phyloP scores from a whole-genome alignment of 2,888 invertebrate genomes.

The Syrphus vitripennis region DNA sequence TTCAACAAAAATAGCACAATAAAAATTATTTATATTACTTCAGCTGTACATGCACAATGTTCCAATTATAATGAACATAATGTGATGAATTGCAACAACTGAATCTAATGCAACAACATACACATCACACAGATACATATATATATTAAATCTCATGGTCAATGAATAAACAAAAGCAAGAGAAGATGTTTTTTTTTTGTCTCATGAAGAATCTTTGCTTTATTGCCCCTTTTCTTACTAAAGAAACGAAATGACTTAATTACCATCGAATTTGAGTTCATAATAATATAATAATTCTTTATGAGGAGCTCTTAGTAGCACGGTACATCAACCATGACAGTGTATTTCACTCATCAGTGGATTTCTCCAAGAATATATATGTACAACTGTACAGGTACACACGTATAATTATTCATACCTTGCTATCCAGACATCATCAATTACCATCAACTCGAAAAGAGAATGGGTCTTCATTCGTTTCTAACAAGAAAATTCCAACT shows the following conservation, averaged over 20 bases:
- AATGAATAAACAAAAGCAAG: background rate
- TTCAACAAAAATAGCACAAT: background rate
- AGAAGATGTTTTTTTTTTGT: background rate
- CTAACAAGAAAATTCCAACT: background rate
- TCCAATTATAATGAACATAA: background rate
- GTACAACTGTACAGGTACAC: background rate
- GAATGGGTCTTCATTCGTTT: conserved; percentile 4
- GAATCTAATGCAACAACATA: background rate
- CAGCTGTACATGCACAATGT: background rate
- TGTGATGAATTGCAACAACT: background rate
- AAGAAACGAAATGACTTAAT: background rate
- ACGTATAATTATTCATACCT: conserved; percentile 13
- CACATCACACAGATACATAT: no score
- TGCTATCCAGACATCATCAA: conserved; percentile 16
- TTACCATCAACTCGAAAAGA: background rate
- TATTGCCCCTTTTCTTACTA: background rate
- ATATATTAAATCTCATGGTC: conserved; percentile 10
- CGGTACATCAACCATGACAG: conserved; percentile 16
- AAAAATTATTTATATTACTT: background rate
- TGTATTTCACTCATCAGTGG: conserved; percentile 3
- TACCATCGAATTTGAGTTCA: conserved; percentile 3
- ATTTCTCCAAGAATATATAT: background rate
- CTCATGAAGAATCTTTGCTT: background rate
- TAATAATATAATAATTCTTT: background rate
- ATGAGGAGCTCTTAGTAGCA: background rate